Conservation (phyloP, 2,888 invertebrate genomes). For the Meandrusa payeni region DNA sequence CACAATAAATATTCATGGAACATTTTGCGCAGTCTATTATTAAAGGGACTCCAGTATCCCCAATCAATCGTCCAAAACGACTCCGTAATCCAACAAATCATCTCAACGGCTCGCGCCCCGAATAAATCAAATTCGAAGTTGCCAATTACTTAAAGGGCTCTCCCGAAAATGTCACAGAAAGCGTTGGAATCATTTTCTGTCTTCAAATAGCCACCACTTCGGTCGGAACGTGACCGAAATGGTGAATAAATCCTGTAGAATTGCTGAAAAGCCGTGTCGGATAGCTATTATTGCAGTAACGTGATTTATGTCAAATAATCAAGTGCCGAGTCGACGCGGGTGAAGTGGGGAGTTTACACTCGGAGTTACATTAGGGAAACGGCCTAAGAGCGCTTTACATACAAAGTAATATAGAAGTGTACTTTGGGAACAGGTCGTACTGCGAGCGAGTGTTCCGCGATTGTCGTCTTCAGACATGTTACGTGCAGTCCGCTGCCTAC, state of each 20-base stretch:
- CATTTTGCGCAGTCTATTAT: conserved; percentile 17
- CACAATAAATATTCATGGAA: conserved; percentile 19
- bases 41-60: conserved; percentile 17
- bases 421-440: conserved; percentile 83
- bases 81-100: conserved; percentile 25
- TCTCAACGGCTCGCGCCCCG: conserved; percentile 36
- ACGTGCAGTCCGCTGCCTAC: conserved; percentile 96
- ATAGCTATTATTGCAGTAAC: conserved; percentile 53
- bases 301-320: conserved; percentile 40
- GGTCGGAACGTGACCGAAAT: conserved; percentile 66
- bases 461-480: conserved; percentile 94
- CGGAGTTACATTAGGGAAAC: conserved; percentile 3
- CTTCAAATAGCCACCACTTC: conserved; percentile 63
- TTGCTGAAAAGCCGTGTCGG: conserved; percentile 42
- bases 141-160: conserved; percentile 63
- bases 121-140: conserved; percentile 52
- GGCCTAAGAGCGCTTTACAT: conserved; percentile 6
- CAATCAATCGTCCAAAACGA: conserved; percentile 27
- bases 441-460: conserved; percentile 94
- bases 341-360: conserved; percentile 10
- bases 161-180: conserved; percentile 46
- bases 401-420: conserved; percentile 8
- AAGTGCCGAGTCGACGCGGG: conserved; percentile 30
- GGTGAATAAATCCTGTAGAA: conserved; percentile 62
- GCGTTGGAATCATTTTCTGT: conserved; percentile 56